Conservation (phyloP, 2,113 vertebrate species). For the Leptodactylus fuscus region DNA sequence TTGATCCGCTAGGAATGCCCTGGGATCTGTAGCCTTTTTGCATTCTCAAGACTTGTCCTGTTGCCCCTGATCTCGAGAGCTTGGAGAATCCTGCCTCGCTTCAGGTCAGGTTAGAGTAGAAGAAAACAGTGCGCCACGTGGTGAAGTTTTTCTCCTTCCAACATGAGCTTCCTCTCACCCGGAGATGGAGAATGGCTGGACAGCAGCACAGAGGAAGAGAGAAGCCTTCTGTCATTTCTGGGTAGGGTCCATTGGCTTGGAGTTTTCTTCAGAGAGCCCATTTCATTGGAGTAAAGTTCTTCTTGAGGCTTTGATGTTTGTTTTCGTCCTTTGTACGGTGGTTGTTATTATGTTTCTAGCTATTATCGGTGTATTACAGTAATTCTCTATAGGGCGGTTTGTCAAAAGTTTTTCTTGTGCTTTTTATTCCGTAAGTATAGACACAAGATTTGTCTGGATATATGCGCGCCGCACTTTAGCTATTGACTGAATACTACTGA, state of each 20-base stretch:
- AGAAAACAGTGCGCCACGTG: constrained; percentile 21
- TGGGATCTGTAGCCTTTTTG: neutral
- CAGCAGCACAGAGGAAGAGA: constrained; percentile 84
- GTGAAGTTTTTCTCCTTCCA: constrained; percentile 82
- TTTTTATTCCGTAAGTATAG: neutral
- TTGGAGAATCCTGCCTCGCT: neutral
- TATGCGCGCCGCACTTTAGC: no score
- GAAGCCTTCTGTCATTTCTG: constrained; percentile 84
- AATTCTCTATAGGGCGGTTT: neutral
- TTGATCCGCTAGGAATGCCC: constrained; percentile 26
- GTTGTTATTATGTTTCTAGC: neutral
- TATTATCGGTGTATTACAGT: neutral
- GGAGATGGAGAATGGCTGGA: constrained; percentile 82
- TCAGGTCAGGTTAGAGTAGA: constrained; percentile 6
- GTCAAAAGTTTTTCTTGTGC: neutral
- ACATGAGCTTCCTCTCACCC: constrained; percentile 82
- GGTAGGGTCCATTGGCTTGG: constrained; percentile 77
- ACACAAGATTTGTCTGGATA: neutral
- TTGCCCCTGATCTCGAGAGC: constrained; percentile 5
- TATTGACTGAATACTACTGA: neutral
- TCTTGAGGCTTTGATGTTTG: neutral
- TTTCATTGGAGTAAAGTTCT: neutral
- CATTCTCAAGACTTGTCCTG: constrained; percentile 8
- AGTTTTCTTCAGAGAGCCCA: constrained; percentile 23
- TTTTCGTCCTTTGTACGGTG: neutral